phyloP scores from a whole-genome alignment of 2,113 vertebrate genomes.

The Acanthochromis polyacanthus region DNA sequence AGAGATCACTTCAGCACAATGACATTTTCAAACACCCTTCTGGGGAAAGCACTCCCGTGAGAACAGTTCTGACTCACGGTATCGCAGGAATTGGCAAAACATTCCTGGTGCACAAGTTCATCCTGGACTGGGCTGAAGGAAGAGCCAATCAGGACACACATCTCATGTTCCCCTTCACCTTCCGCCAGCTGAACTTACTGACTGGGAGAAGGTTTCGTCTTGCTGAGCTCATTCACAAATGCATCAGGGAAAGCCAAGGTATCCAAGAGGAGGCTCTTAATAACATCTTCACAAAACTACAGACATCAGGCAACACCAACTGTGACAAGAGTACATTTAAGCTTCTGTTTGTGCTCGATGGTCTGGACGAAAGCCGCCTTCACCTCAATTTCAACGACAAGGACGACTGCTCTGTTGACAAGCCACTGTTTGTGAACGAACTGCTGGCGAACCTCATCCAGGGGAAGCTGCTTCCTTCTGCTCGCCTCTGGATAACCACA shows the following conservation, averaged over 20 bases:
- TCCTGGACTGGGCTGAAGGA: slow-evolving; percentile 31
- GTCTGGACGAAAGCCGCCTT: slow-evolving; percentile 17
- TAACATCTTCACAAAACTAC: slow-evolving; percentile 13
- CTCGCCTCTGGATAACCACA: neutral
- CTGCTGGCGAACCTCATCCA: slow-evolving; percentile 20
- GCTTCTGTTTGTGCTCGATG: slow-evolving; percentile 19
- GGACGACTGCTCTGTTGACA: neutral
- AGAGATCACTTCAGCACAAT: neutral
- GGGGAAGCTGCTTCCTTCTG: slow-evolving; percentile 22
- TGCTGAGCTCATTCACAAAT: slow-evolving; percentile 23
- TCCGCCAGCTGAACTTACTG: slow-evolving; percentile 41
- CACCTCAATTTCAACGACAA: neutral
- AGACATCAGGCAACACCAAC: slow-evolving; percentile 28
- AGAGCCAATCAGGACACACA: slow-evolving; percentile 29
- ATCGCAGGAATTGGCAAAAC: slow-evolving; percentile 39
- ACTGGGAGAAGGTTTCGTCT: slow-evolving; percentile 12
- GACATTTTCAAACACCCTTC: slow-evolving; percentile 42
- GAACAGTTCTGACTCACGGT: slow-evolving; percentile 37
- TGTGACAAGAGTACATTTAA: slow-evolving; percentile 25
- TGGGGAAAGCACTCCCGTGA: slow-evolving; percentile 18
- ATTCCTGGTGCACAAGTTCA: slow-evolving; percentile 33
- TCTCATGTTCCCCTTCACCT: slow-evolving; percentile 29
- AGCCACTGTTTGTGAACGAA: neutral
- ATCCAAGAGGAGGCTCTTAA: slow-evolving; percentile 3
- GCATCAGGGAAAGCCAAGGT: slow-evolving; percentile 29